A percentile compares a stretch with the other conserved stretches of the same genome.
Conservation (phyloP, 1,140 invertebrate species). For the Lordiphosa mommai region DNA sequence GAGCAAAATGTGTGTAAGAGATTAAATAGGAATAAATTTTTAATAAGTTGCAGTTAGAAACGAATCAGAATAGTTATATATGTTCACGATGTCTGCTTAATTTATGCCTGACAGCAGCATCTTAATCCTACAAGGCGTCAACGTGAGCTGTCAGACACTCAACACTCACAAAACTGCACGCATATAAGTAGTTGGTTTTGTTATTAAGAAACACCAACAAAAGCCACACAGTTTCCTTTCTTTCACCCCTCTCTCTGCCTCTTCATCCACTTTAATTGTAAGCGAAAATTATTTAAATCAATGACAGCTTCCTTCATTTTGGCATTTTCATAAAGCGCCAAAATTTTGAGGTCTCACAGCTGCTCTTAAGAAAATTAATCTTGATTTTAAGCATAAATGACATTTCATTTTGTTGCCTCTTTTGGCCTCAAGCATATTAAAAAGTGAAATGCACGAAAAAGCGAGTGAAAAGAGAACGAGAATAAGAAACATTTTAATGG, state of each 20-base stretch:
- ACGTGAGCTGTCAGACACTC: constrained; percentile 49
- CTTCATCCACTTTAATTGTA: constrained; percentile 16
- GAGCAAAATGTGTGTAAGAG: constrained; percentile 10
- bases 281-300: constrained; percentile 11
- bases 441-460: constrained; percentile 40
- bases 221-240: not conserved
- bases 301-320: not conserved
- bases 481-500: constrained; percentile 32
- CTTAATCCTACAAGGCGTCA: constrained; percentile 60
- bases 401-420: constrained; percentile 19
- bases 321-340: not conserved
- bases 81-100: too few relatives aligned
- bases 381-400: constrained; percentile 31
- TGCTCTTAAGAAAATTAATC: constrained; percentile 26
- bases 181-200: not conserved
- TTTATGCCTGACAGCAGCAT: constrained; percentile 65
- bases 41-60: too few relatives aligned
- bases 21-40: not conserved
- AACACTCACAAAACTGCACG: not conserved
- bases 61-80: too few relatives aligned
- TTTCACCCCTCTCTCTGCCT: not conserved
- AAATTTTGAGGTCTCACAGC: constrained; percentile 7
- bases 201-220: not conserved
- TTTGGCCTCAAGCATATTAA: constrained; percentile 36
- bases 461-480: constrained; percentile 1